A percentile compares a stretch with the other conserved stretches of the same genome.
These are phyloP conservation scores for Drosophila sturtevanti DNA, from an alignment of 1,140 invertebrate genomes.

Conservation along the genomic window DNA sequence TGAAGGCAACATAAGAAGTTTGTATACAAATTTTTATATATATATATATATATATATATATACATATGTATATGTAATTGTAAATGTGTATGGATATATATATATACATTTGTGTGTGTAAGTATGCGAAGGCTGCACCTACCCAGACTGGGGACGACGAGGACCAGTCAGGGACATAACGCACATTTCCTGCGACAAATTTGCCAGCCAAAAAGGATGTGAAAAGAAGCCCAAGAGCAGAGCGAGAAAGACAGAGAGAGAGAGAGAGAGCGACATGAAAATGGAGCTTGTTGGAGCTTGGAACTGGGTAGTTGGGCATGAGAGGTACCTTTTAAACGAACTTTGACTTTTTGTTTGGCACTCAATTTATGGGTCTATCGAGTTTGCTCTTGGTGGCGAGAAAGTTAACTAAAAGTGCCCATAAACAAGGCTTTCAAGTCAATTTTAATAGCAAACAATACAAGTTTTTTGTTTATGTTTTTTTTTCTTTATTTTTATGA, in stretches of 20 bases:
- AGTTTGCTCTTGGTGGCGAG: constrained; percentile 42
- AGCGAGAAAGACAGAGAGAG: neutral
- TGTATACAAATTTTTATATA: neutral
- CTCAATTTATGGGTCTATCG: constrained; percentile 79
- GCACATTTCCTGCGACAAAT: constrained; percentile 79
- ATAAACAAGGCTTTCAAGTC: constrained; percentile 71
- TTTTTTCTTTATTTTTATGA: constrained; percentile 24
- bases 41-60: neutral
- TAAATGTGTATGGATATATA: neutral
- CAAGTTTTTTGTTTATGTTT: constrained; percentile 15
- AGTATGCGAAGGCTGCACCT: constrained; percentile 40
- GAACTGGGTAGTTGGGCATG: neutral
- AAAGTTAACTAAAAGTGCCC: constrained; percentile 73
- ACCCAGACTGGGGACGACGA: constrained; percentile 36
- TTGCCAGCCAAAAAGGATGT: constrained; percentile 60
- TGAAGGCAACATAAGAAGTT: constrained; percentile 55
- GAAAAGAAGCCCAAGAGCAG: constrained; percentile 12
- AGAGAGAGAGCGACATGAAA: constrained; percentile 2
- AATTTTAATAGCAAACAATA: constrained; percentile 72
- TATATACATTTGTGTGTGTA: neutral
- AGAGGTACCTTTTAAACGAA: constrained; percentile 60
- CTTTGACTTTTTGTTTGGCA: constrained; percentile 72
- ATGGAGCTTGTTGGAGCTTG: constrained; percentile 8
- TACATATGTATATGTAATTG: constrained; percentile 1
- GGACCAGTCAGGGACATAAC: constrained; percentile 49